Percentiles rank a stretch among this genome's conserved stretches.
Evolutionary conservation across 2,797 vertebrate genomes (phyloP).

Genomic region (Acrossocheilus fasciatus): DNA sequence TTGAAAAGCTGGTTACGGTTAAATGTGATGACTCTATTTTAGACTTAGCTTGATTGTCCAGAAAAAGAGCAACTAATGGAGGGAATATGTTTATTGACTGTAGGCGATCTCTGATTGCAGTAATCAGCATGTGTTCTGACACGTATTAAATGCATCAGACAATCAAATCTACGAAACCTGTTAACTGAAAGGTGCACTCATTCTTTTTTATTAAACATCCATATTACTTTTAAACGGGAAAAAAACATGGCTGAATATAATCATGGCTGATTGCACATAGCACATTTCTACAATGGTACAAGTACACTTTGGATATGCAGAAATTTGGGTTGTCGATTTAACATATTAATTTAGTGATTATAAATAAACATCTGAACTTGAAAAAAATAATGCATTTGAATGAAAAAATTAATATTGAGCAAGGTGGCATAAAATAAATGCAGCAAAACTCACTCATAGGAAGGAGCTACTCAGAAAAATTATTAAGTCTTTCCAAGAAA

Average conservation of each 20-base stretch:
- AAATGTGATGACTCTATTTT: slow-evolving; percentile 2
- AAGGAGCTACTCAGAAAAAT: not conserved
- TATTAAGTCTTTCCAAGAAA: not conserved
- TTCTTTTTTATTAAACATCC: not conserved
- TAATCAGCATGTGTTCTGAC: slow-evolving; percentile 23
- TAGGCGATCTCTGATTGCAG: slow-evolving; percentile 29
- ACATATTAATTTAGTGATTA: not conserved
- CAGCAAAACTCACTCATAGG: not conserved
- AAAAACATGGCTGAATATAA: not conserved
- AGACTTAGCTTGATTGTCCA: slow-evolving; percentile 33
- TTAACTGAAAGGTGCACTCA: not conserved
- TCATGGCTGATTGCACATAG: not conserved
- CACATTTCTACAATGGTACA: not conserved
- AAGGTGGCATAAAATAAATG: too few relatives aligned
- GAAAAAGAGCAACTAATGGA: slow-evolving; percentile 24
- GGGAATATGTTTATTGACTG: slow-evolving; percentile 22
- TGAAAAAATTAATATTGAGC: too few relatives aligned
- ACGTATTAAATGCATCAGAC: not conserved
- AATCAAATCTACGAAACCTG: not conserved
- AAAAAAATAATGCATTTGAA: not conserved
- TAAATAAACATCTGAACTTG: not conserved
- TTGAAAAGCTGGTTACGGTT: slow-evolving; percentile 8
- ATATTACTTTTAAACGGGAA: not conserved
- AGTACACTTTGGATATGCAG: not conserved
- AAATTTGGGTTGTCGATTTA: not conserved